Evolutionary conservation across 2,888 invertebrate genomes (phyloP).

Genomic region (Pyrrhosoma nymphula): DNA sequence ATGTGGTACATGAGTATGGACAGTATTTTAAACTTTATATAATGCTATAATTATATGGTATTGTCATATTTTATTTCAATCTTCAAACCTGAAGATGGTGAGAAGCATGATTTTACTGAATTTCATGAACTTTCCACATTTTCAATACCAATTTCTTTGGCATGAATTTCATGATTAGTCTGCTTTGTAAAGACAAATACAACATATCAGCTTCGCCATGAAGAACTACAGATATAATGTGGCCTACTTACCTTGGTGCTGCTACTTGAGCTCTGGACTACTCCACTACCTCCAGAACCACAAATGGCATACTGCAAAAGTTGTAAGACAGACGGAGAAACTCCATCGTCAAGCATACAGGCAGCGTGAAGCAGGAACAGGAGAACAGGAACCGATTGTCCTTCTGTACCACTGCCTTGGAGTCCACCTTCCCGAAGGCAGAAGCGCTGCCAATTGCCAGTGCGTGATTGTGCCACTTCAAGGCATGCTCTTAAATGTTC

Average conservation of each 20-base stretch:
- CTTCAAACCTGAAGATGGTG: no score
- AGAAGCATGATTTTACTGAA: no score
- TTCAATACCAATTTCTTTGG: no score
- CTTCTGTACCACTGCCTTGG: conserved; percentile 37
- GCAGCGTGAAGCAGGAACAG: conserved; percentile 90
- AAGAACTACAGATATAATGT: neutral
- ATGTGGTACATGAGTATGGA: no score
- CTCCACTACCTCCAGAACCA: conserved; percentile 73
- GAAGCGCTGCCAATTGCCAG: conserved; percentile 97
- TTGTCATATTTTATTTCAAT: no score
- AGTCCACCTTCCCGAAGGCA: conserved; percentile 80
- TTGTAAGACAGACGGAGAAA: conserved; percentile 94
- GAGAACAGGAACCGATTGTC: conserved; percentile 86
- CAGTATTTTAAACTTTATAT: no score
- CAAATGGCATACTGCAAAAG: conserved; percentile 94
- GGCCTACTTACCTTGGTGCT: neutral
- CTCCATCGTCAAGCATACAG: conserved; percentile 92
- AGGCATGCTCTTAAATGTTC: conserved; percentile 96
- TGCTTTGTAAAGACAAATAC: no score
- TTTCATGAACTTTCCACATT: no score
- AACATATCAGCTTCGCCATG: no score
- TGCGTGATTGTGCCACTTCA: conserved; percentile 94
- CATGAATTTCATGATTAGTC: no score
- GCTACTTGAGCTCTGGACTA: conserved; percentile 35
- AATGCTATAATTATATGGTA: no score